Conservation (phyloP, 2,113 vertebrate genomes). For the Sylvilagus bachmani region DNA sequence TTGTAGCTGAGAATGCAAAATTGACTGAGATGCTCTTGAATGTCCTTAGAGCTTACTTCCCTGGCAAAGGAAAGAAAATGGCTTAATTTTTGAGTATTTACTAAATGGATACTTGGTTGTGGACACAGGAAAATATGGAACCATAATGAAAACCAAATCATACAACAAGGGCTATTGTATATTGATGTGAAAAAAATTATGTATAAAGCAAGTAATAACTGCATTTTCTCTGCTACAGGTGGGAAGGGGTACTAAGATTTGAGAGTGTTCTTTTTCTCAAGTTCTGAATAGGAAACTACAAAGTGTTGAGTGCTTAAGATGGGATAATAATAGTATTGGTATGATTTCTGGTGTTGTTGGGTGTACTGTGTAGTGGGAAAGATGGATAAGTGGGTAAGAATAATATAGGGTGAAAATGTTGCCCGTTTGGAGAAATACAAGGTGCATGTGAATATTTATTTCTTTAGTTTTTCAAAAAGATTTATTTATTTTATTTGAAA, state of each 20-base stretch:
- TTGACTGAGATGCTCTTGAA: not conserved
- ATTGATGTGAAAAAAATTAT: slow-evolving; percentile 1
- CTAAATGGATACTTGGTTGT: not conserved
- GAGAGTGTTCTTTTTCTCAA: not conserved
- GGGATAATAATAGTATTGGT: not conserved
- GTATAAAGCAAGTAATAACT: not conserved
- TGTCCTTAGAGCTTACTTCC: not conserved
- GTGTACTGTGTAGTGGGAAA: not conserved
- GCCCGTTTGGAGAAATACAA: not conserved
- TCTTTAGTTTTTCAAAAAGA: too few species aligned
- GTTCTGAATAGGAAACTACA: not conserved
- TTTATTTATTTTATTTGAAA: too few species aligned
- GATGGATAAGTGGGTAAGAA: not conserved
- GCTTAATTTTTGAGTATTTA: slow-evolving; percentile 29
- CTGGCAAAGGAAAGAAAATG: not conserved
- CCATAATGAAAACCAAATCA: not conserved
- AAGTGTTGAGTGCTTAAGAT: not conserved
- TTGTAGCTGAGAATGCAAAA: not conserved
- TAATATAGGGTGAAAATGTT: not conserved
- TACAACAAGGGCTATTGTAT: not conserved
- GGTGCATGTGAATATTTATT: not conserved
- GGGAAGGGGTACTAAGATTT: slow-evolving; percentile 7
- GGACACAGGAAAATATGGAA: not conserved
- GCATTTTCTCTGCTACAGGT: not conserved
- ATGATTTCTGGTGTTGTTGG: not conserved